Conservation (phyloP, 2,888 invertebrate genomes). For the Sipha maydis region DNA sequence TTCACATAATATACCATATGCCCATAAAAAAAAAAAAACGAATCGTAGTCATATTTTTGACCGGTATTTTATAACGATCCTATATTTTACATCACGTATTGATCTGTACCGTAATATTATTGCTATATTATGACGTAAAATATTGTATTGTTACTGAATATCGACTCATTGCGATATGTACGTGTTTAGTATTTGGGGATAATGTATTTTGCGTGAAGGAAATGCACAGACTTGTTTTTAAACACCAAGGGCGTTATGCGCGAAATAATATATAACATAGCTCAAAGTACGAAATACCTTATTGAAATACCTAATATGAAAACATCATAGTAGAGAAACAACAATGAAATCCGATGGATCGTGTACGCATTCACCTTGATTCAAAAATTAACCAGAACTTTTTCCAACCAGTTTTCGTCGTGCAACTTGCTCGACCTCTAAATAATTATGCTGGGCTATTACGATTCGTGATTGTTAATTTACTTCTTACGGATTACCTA, state of each 20-base stretch:
- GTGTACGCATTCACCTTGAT: conserved; percentile 41
- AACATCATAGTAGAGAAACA: background rate
- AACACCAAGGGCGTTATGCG: background rate
- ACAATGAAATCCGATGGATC: conserved; percentile 22
- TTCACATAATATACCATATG: too few relatives aligned
- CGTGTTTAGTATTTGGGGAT: too few relatives aligned
- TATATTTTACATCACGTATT: too few relatives aligned
- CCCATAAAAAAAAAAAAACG: too few relatives aligned
- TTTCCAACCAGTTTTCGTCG: conserved; percentile 1
- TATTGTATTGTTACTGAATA: too few relatives aligned
- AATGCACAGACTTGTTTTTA: conserved; percentile 33
- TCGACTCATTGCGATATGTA: too few relatives aligned
- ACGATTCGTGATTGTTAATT: background rate
- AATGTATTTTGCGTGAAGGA: too few relatives aligned
- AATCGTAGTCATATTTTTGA: too few relatives aligned
- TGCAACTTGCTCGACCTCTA: background rate
- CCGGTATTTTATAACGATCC: too few relatives aligned
- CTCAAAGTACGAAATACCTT: background rate
- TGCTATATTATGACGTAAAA: too few relatives aligned
- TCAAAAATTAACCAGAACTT: conserved; percentile 30
- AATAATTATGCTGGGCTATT: too few relatives aligned
- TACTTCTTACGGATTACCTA: background rate
- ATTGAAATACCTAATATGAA: background rate
- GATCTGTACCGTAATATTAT: too few relatives aligned
- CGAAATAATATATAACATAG: background rate